Percentiles rank a stretch among this genome's conserved stretches.
Evolutionary conservation across 2,888 invertebrate species (phyloP).

Genomic region (Andrena bucephala): DNA sequence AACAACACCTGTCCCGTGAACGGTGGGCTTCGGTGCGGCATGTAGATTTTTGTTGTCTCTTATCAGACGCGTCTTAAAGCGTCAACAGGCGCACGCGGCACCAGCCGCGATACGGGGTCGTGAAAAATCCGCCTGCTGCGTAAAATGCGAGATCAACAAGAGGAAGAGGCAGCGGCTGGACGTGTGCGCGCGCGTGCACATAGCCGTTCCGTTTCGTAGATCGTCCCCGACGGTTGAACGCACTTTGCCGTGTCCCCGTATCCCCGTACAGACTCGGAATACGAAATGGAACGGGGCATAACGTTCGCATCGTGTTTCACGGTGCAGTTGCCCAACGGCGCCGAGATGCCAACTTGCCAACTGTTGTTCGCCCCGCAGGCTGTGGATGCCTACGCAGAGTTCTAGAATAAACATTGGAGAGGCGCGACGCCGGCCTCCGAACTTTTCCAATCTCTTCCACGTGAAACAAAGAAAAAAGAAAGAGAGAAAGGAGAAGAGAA

Average conservation of each 20-base stretch:
- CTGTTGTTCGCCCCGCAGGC: not conserved
- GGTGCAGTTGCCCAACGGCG: slow-evolving; percentile 30
- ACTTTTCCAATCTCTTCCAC: not conserved
- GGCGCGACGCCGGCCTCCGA: not conserved
- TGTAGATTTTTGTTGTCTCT: not conserved
- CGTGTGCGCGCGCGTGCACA: not conserved
- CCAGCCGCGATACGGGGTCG: not conserved
- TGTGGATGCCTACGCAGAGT: slow-evolving; percentile 4
- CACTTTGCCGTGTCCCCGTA: not conserved
- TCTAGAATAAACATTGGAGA: slow-evolving; percentile 36
- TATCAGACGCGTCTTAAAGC: not conserved
- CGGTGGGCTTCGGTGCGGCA: not conserved
- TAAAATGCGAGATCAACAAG: not conserved
- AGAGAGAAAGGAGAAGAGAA: not conserved
- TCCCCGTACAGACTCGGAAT: slow-evolving; percentile 7
- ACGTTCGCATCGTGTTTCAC: slow-evolving; percentile 36
- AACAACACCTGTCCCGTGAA: too few species aligned
- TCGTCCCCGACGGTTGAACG: not conserved
- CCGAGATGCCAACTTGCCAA: not conserved
- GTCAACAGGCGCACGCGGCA: not conserved
- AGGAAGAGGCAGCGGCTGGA: not conserved
- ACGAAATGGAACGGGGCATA: slow-evolving; percentile 13
- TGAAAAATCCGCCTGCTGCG: not conserved
- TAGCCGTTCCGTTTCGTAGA: not conserved
- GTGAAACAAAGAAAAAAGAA: not conserved